Evolutionary conservation across 2,113 vertebrate genomes (phyloP).

Genomic region (Diadophis punctatus): DNA sequence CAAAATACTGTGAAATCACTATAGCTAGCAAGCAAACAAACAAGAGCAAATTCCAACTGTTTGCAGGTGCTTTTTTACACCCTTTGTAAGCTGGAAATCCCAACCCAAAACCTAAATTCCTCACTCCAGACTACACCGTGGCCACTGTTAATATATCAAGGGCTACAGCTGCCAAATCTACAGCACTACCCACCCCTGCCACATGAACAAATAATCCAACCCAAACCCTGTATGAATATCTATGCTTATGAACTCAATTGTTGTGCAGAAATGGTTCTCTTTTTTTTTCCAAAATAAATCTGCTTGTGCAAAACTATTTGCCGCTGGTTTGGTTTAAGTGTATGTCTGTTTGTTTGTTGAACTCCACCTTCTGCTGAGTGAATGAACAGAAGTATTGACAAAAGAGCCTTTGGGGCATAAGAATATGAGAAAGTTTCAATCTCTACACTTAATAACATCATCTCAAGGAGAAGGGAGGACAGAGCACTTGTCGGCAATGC

Average conservation of each 20-base stretch:
- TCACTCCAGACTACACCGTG: background rate
- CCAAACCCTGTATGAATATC: background rate
- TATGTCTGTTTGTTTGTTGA: fast-evolving
- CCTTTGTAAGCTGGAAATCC: constrained; percentile 18
- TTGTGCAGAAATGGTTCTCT: background rate
- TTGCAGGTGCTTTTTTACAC: background rate
- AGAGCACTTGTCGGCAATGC: background rate
- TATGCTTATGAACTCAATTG: fast-evolving
- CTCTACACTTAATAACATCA: fast-evolving
- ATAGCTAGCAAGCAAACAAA: constrained; percentile 12
- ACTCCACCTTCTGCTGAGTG: background rate
- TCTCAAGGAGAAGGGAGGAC: fast-evolving
- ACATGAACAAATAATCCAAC: background rate
- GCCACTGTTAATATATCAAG: background rate
- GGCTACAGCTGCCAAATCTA: background rate
- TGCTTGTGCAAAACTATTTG: fast-evolving
- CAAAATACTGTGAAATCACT: constrained; percentile 8
- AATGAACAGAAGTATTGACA: background rate
- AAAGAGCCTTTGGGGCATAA: background rate
- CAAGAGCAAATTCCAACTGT: background rate
- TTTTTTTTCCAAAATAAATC: constrained; percentile 31
- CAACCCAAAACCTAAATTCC: background rate
- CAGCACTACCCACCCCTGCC: fast-evolving
- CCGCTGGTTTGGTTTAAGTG: fast-evolving
- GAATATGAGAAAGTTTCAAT: background rate